Percentiles rank a stretch among this genome's conserved stretches.
These are phyloP conservation scores for Nibea albiflora DNA, from an alignment of 2,113 vertebrate species.

Conservation along the genomic window DNA sequence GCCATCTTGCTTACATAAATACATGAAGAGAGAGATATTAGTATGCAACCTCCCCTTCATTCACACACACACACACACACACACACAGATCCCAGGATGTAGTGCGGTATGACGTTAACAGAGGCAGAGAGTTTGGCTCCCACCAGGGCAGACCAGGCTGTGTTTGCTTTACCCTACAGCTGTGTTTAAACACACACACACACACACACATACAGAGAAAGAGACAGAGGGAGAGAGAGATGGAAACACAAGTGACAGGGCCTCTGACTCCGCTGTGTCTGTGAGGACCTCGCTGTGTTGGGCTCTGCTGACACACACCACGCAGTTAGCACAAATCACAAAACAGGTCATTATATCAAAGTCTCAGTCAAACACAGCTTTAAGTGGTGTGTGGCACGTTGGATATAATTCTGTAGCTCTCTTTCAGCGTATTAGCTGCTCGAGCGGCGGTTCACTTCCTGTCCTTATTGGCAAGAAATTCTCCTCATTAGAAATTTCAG, in stretches of 20 bases:
- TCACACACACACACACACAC: neutral
- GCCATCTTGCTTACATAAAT: neutral
- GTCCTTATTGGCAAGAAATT: neutral
- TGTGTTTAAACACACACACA: slow-evolving; percentile 63
- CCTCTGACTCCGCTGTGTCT: slow-evolving; percentile 66
- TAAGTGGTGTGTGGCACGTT: slow-evolving; percentile 17
- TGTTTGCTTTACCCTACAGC: slow-evolving; percentile 62
- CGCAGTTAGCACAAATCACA: too few relatives aligned
- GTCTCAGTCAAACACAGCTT: slow-evolving; percentile 44
- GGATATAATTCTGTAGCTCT: slow-evolving; percentile 1
- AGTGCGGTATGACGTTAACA: slow-evolving; percentile 23
- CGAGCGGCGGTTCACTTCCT: slow-evolving; percentile 5
- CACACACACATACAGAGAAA: neutral
- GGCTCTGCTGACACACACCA: slow-evolving; percentile 36
- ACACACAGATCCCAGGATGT: slow-evolving; percentile 26
- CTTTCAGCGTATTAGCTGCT: neutral
- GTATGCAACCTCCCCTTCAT: neutral
- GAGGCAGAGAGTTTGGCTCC: slow-evolving; percentile 35
- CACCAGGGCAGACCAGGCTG: slow-evolving; percentile 1
- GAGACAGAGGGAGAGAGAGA: slow-evolving; percentile 24
- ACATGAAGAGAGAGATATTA: neutral
- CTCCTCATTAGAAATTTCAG: neutral
- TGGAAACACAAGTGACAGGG: slow-evolving; percentile 49
- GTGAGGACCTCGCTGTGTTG: slow-evolving; percentile 47
- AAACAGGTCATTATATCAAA: slow-evolving; percentile 66